phyloP scores from a whole-genome alignment of 2,888 invertebrate species.

The Euplagia quadripunctaria region DNA sequence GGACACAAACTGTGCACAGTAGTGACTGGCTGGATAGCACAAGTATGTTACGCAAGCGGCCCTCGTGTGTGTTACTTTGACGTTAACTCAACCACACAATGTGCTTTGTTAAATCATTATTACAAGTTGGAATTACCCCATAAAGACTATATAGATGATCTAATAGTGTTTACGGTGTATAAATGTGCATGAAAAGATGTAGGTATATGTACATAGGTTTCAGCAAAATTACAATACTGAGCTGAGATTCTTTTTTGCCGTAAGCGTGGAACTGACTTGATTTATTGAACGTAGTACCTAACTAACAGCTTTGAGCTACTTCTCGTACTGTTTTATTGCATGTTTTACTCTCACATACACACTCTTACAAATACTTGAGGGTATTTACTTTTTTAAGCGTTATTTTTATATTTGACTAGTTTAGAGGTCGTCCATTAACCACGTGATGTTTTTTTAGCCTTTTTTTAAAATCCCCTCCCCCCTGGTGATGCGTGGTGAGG shows the following conservation, averaged over 20 bases:
- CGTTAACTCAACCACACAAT: neutral
- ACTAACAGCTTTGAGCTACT: neutral
- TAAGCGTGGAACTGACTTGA: neutral
- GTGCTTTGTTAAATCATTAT: neutral
- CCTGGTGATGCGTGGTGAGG: too few relatives aligned
- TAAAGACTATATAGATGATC: neutral
- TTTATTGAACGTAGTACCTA: neutral
- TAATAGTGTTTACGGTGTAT: neutral
- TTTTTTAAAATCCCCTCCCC: too few relatives aligned
- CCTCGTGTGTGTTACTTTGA: neutral
- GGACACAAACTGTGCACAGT: neutral
- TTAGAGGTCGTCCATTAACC: too few relatives aligned
- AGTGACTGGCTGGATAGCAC: neutral
- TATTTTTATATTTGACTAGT: too few relatives aligned
- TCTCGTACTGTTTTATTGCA: neutral
- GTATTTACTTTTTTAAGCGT: too few relatives aligned
- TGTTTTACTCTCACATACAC: neutral
- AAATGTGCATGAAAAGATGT: neutral
- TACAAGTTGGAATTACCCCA: neutral
- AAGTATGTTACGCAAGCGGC: neutral
- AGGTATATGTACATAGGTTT: neutral
- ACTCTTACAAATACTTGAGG: neutral
- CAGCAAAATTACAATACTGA: neutral
- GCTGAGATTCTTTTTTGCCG: neutral
- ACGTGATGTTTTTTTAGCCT: too few relatives aligned